phyloP scores from a whole-genome alignment of 2,888 invertebrate species.

The Caenorhabditis drosophilae region DNA sequence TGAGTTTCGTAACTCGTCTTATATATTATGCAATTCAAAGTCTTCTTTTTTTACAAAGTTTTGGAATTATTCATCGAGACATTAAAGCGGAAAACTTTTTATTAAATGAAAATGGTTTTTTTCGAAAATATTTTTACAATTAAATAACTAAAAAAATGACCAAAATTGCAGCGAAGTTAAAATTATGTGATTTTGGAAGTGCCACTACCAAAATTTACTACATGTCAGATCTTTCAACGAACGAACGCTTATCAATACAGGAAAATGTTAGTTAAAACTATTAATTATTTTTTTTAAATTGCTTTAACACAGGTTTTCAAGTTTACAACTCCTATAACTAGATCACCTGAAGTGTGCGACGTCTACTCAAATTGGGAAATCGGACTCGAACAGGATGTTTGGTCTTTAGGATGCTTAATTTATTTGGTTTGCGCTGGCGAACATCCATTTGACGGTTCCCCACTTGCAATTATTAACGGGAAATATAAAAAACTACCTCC shows the following conservation, averaged over 20 bases:
- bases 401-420: slow-evolving; percentile 38
- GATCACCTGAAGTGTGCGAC: slow-evolving; percentile 39
- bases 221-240: slow-evolving; percentile 24
- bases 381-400: slow-evolving; percentile 35
- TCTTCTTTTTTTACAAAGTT: slow-evolving; percentile 23
- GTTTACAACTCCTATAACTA: slow-evolving; percentile 36
- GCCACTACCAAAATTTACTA: slow-evolving; percentile 31
- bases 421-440: slow-evolving; percentile 35
- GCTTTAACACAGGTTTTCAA: slow-evolving; percentile 18
- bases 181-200: slow-evolving; percentile 41
- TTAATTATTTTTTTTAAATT: background rate
- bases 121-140: background rate
- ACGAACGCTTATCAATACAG: slow-evolving; percentile 23
- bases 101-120: slow-evolving; percentile 32
- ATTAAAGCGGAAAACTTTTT: slow-evolving; percentile 42
- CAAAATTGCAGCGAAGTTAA: slow-evolving; percentile 18
- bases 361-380: slow-evolving; percentile 35
- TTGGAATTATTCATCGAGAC: slow-evolving; percentile 31
- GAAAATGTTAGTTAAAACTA: slow-evolving; percentile 22
- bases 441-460: slow-evolving; percentile 34
- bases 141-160: too few relatives aligned
- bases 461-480: slow-evolving; percentile 36
- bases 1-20: slow-evolving; percentile 29
- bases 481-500: slow-evolving; percentile 37
- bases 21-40: slow-evolving; percentile 23